Evolutionary conservation across 2,888 invertebrate genomes (phyloP), one percentile per base, ranked within the genome.

Genomic region (Cephus nigrinus): DNA sequence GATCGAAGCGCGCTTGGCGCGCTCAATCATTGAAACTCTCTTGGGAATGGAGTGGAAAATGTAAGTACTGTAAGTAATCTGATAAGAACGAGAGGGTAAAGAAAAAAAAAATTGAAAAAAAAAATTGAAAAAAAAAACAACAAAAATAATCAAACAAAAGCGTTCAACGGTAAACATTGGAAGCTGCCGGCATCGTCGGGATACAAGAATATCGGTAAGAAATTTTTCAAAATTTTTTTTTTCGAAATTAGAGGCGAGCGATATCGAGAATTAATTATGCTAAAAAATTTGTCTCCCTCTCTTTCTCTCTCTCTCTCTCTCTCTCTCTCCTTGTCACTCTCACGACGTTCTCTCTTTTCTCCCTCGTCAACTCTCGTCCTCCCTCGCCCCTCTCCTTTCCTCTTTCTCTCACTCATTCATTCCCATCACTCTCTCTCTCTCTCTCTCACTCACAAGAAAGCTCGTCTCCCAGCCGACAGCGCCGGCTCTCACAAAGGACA

Each of bases 201-300:
- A 15, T 2, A 55, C 23, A 23, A 55, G 23, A 23, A 9, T 55
- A 23, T 55, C 55, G 23, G 9, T 55, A 55, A 23, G 23, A 55
- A 55, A 23, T 23, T 55, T 23, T 0, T 3, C 32, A 32, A 32
- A 32, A 32, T 9, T 9, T 34, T 33, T 33, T 9, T 9, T 34
- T 23, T 55, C 71, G 32, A 71, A 88, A 89, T 88, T 84, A 89
- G 88, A 88, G 89, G 86, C 88, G 87, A 88, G 85, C 86, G 86
- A 86, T 76, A 80, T 69, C 69, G 76, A 84, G 84, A 55, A 55
- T 83, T 83, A 85, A 85, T 86, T 87, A 88, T 82, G 82, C 79
- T 84, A 84, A 55, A 55, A 55, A 55, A 23, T 40, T 40, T 40
- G 2, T 40, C 40, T 40, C 40, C 5, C 40, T 15, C 15, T 40